phyloP scores from a whole-genome alignment of 2,888 invertebrate genomes.

The Aphrophora alni region DNA sequence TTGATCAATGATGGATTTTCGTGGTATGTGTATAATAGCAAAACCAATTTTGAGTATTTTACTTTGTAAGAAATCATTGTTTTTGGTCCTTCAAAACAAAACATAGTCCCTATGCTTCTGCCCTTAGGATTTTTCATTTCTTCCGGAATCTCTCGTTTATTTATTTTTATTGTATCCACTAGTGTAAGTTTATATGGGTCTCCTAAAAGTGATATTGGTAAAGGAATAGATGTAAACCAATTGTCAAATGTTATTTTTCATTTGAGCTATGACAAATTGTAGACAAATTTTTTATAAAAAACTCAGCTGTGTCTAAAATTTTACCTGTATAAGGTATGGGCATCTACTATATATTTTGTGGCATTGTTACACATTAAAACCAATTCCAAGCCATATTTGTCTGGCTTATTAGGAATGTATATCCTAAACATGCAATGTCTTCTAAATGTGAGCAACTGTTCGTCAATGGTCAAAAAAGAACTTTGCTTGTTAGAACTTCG shows the following conservation, averaged over 20 bases:
- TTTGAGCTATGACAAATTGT: not conserved
- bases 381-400: conserved; percentile 49
- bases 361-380: conserved; percentile 2
- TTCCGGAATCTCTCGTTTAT: not conserved
- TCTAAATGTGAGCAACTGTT: conserved; percentile 49
- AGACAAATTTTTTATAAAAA: not conserved
- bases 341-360: conserved; percentile 6
- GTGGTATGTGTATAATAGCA: not conserved
- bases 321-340: conserved; percentile 7
- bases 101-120: not conserved
- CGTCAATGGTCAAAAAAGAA: conserved; percentile 48
- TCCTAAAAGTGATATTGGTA: not conserved
- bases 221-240: not conserved
- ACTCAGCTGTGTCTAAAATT: not conserved
- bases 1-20: not conserved
- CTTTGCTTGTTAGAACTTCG: conserved; percentile 44
- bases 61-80: not conserved
- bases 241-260: not conserved
- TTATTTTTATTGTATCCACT: too few relatives aligned
- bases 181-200: not conserved
- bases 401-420: conserved; percentile 49
- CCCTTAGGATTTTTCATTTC: not conserved
- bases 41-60: not conserved
- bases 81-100: not conserved
- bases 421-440: conserved; percentile 48